phyloP scores from a whole-genome alignment of 53 echinoderm and acorn worm genomes.

The Echinarachnius parma region DNA sequence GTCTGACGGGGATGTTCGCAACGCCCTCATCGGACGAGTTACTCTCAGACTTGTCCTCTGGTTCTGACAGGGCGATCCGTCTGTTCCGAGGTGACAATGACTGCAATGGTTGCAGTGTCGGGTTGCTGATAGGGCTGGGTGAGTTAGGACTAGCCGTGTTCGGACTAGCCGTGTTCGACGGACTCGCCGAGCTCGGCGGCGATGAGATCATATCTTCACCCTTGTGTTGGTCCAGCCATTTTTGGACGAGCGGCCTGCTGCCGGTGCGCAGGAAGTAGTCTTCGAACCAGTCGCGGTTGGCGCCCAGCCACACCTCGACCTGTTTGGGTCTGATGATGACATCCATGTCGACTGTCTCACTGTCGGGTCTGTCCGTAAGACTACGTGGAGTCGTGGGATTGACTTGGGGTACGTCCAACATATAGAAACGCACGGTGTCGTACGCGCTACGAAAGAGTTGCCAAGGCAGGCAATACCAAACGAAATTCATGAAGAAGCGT shows the following conservation, averaged over 20 bases:
- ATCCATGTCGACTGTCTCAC: constrained; percentile 24
- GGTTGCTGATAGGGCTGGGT: constrained; percentile 24
- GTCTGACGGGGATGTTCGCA: constrained; percentile 62
- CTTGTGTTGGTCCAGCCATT: constrained; percentile 71
- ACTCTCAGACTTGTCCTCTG: constrained; percentile 60
- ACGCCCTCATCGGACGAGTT: constrained; percentile 62
- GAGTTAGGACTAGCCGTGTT: constrained; percentile 41
- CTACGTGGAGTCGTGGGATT: constrained; percentile 11
- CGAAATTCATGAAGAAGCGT: constrained; percentile 62
- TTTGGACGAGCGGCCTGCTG: constrained; percentile 66
- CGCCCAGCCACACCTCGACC: constrained; percentile 77
- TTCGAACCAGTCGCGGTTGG: constrained; percentile 92
- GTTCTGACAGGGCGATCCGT: constrained; percentile 41
- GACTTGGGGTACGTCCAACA: constrained; percentile 32
- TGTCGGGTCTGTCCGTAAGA: constrained; percentile 20
- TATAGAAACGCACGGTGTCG: constrained; percentile 45
- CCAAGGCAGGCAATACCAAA: constrained; percentile 43
- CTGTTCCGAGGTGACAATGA: constrained; percentile 34
- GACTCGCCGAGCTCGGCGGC: constrained; percentile 47
- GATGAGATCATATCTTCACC: constrained; percentile 33
- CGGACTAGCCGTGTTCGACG: constrained; percentile 40
- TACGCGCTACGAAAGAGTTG: constrained; percentile 47
- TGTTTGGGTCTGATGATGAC: constrained; percentile 54
- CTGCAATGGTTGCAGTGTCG: constrained; percentile 18
- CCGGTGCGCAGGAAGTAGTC: constrained; percentile 75